phyloP scores from a whole-genome alignment of 2,113 vertebrate genomes.

The Xiphorhynchus elegans region DNA sequence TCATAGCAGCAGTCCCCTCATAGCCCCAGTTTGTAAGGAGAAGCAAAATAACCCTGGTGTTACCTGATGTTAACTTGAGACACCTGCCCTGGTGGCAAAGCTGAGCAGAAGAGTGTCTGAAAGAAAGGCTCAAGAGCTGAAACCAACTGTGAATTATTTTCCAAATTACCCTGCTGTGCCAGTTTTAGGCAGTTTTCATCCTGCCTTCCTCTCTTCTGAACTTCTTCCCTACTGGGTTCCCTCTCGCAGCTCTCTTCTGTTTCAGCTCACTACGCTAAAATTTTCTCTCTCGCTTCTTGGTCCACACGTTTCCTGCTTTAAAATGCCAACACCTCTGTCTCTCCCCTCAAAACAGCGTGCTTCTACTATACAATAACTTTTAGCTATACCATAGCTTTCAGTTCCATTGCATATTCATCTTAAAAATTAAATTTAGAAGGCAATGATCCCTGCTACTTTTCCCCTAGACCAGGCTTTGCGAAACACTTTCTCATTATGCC shows the following conservation, averaged over 20 bases:
- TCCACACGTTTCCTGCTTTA: not conserved
- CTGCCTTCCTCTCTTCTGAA: not conserved
- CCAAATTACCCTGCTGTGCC: not conserved
- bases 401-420: not conserved
- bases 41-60: not conserved
- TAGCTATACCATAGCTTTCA: not conserved
- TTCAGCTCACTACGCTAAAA: not conserved
- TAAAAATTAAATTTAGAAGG: not conserved
- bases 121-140: not conserved
- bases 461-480: not conserved
- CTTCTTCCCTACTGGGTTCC: not conserved
- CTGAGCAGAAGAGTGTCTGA: not conserved
- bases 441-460: not conserved
- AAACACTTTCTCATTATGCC: conserved; percentile 15
- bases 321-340: not conserved
- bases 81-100: not conserved
- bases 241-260: accelerated
- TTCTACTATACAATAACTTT: not conserved
- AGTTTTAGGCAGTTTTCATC: not conserved
- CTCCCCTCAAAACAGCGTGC: not conserved
- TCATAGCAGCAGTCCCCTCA: accelerated
- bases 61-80: not conserved
- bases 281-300: not conserved
- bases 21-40: not conserved
- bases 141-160: not conserved